Base-by-base conservation (phyloP, 2,113 vertebrate genomes). In the Campylorhamphus procurvoides region DNA sequence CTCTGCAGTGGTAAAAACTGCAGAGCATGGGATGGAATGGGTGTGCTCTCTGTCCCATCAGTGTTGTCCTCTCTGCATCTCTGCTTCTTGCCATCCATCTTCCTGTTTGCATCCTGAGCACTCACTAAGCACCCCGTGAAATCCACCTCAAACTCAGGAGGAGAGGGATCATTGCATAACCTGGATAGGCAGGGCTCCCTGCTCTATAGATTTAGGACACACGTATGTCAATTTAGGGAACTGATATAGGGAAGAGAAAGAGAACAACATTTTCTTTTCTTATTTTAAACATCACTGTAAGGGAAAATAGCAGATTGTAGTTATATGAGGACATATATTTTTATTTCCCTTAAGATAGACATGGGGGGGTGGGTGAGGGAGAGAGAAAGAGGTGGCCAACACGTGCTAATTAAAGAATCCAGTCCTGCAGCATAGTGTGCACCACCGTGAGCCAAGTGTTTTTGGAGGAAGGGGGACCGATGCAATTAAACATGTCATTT, bases 251-350 rank as follows among this genome's bases (percentile, higher is more conserved):
- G 69, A 67, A 76, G 80, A 74, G 64, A 84, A 94, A 59, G 59
- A 91, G 90, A 88, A 79, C 78, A 88, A 68, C 89, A 80, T 94
- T 94, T 96, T 91, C 73, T 89, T 89, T 81, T 96, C 91, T 96
- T 96, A 93, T 91, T 96, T 96, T 95, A 87, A 84, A 84, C 74
- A 2, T 93, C 89, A 95, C 73, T 84, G 91, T 72, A 85, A 91
- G 63, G 87, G 62, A 96, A 96, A 96, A 96, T 96, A 96, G 94
- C 95, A 96, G 89, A 95, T 83, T 96, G 95, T 96, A 96, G 96
- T 96, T 97, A 95, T 95, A 97, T 96, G 91, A 95, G 93, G 96
- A 96, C 89, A 93, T 96, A 89, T 94, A 96, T 96, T 97, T 97
- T 96, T 97, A 87, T 89, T 97, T 96, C 78, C 67, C 89, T 94